Percentiles rank a stretch among this genome's conserved stretches.
Conservation (phyloP, 2,113 vertebrate species). For the Gymnarchus niloticus region DNA sequence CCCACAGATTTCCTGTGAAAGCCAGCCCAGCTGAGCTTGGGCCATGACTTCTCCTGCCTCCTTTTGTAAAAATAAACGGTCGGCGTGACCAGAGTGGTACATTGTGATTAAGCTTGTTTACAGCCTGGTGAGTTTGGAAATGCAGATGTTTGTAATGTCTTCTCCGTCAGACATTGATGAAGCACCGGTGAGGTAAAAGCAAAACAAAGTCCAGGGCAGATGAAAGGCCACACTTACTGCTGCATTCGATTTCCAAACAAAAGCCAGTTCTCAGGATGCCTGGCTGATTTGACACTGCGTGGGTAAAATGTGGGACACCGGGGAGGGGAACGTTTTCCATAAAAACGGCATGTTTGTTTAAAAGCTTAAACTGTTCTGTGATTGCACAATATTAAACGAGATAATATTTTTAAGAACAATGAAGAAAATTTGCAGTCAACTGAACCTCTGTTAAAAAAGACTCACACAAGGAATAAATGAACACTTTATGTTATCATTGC, state of each 20-base stretch:
- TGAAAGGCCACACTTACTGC: not conserved
- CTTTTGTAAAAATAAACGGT: conserved; percentile 42
- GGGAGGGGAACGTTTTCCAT: not conserved
- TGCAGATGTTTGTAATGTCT: conserved; percentile 27
- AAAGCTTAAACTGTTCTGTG: not conserved
- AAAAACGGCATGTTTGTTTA: not conserved
- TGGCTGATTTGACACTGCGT: not conserved
- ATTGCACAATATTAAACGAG: not conserved
- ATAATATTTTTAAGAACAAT: not conserved
- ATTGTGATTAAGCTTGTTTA: conserved; percentile 46
- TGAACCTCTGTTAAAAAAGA: not conserved
- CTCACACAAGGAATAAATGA: not conserved
- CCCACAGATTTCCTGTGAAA: conserved; percentile 20
- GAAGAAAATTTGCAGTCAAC: not conserved
- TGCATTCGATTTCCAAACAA: not conserved
- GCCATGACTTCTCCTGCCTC: conserved; percentile 20
- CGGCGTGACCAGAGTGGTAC: conserved; percentile 39
- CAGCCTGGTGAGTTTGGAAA: conserved; percentile 29
- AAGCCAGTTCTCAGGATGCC: not conserved
- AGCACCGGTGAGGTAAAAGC: not conserved
- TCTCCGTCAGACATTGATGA: not conserved
- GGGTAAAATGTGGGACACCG: not conserved
- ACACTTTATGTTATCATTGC: not conserved
- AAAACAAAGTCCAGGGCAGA: not conserved
- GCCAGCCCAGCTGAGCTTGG: conserved; percentile 22